These are phyloP conservation scores for Hymenopus coronatus DNA, from an alignment of 2,888 invertebrate genomes.

Conservation along the genomic window DNA sequence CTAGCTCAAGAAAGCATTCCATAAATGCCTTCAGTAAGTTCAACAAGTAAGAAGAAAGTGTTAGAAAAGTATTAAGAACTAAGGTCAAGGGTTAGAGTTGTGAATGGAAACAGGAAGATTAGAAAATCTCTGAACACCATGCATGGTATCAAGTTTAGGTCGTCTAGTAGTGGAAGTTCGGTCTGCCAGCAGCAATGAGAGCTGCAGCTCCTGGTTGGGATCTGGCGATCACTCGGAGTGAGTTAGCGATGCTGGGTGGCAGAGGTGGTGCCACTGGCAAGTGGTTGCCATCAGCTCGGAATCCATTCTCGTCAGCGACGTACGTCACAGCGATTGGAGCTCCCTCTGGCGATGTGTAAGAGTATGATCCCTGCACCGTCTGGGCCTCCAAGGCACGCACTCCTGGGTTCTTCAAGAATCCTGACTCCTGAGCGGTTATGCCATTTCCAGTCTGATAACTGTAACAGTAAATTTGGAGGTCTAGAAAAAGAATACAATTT, in stretches of 20 bases:
- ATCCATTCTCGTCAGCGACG: conserved; percentile 52
- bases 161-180: background rate
- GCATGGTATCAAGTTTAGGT: background rate
- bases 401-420: conserved; percentile 68
- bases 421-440: conserved; percentile 57
- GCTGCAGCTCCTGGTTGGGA: conserved; percentile 23
- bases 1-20: too few species aligned
- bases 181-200: background rate
- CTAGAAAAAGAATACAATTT: too few species aligned
- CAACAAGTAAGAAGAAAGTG: too few species aligned
- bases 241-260: conserved; percentile 37
- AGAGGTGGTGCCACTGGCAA: conserved; percentile 50
- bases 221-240: conserved; percentile 29
- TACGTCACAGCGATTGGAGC: conserved; percentile 54
- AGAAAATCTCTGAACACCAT: background rate
- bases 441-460: conserved; percentile 46
- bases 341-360: conserved; percentile 59
- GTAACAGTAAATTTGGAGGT: conserved; percentile 34
- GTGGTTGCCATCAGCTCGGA: conserved; percentile 51
- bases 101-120: background rate
- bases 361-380: conserved; percentile 57
- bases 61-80: too few species aligned
- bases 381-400: conserved; percentile 37
- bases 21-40: too few species aligned
- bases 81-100: background rate